Percentiles rank a stretch among this genome's conserved stretches.
phyloP scores from a whole-genome alignment of 1,140 invertebrate species.

The Dendrolimus kikuchii region DNA sequence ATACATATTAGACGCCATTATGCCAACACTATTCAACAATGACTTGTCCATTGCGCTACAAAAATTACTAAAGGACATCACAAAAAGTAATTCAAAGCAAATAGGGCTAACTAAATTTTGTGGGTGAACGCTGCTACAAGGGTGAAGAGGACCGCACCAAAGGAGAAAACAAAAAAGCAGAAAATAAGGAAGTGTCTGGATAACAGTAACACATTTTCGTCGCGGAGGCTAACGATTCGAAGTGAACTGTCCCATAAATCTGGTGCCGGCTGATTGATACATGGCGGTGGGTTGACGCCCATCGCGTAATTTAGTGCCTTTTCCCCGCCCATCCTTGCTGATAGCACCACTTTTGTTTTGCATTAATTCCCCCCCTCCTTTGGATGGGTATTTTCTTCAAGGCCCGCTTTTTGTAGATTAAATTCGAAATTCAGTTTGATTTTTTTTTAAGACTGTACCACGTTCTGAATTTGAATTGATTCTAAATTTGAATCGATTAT shows the following conservation, averaged over 20 bases:
- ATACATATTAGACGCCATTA: too few relatives aligned
- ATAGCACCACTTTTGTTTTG: slow-evolving; percentile 67
- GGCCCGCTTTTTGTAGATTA: too few relatives aligned
- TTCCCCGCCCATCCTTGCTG: slow-evolving; percentile 47
- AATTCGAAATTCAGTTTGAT: too few relatives aligned
- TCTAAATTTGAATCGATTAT: too few relatives aligned
- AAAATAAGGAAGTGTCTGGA: slow-evolving; percentile 11
- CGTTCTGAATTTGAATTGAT: too few relatives aligned
- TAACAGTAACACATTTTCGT: slow-evolving; percentile 60
- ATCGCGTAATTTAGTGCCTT: slow-evolving; percentile 70
- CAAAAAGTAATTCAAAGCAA: too few relatives aligned
- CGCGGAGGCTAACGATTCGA: slow-evolving; percentile 66
- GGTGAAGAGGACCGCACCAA: neutral
- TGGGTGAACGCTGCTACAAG: too few relatives aligned
- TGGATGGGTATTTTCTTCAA: neutral
- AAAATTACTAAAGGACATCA: too few relatives aligned
- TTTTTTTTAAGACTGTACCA: too few relatives aligned
- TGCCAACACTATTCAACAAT: too few relatives aligned
- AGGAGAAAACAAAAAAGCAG: neutral
- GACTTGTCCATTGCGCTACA: too few relatives aligned
- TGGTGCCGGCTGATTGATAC: slow-evolving; percentile 67
- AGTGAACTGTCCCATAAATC: slow-evolving; percentile 71
- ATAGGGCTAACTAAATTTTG: too few relatives aligned
- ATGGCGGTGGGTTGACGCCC: slow-evolving; percentile 72
- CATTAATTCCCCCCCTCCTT: slow-evolving; percentile 62